Evolutionary conservation across 2,113 vertebrate species (phyloP).

Genomic region (Azemiops feae): DNA sequence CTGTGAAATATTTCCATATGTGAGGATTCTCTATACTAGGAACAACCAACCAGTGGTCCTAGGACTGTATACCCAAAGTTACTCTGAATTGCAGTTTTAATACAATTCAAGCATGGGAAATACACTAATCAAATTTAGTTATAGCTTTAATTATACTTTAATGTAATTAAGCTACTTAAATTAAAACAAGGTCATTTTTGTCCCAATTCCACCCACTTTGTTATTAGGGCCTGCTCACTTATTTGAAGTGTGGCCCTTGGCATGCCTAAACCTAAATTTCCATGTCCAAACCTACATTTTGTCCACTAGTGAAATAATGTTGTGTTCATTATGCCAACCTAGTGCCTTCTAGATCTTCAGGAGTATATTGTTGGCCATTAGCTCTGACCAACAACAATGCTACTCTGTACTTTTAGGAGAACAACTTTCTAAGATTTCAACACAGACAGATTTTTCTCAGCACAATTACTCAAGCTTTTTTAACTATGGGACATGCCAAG

Average conservation of each 20-base stretch:
- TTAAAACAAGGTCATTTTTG: neutral
- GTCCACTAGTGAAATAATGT: neutral
- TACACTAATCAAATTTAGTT: neutral
- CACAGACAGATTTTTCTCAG: neutral
- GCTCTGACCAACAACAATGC: neutral
- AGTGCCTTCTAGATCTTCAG: neutral
- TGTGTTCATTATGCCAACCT: neutral
- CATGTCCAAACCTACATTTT: neutral
- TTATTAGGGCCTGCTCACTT: neutral
- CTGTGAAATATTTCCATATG: neutral
- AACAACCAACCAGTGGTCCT: neutral
- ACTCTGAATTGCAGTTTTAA: neutral
- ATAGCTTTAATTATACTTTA: neutral
- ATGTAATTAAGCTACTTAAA: neutral
- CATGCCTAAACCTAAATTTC: neutral
- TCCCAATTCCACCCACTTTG: neutral
- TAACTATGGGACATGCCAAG: neutral
- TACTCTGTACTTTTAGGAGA: neutral
- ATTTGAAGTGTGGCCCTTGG: neutral
- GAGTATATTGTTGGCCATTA: neutral
- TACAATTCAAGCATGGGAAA: neutral
- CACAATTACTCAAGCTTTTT: neutral
- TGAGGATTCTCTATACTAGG: neutral
- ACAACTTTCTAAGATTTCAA: neutral
- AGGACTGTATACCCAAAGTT: neutral